Percentiles rank a stretch among this genome's conserved stretches.
These are phyloP conservation scores for Paramisgurnus dabryanus DNA, from an alignment of 2,113 vertebrate species.

Conservation along the genomic window DNA sequence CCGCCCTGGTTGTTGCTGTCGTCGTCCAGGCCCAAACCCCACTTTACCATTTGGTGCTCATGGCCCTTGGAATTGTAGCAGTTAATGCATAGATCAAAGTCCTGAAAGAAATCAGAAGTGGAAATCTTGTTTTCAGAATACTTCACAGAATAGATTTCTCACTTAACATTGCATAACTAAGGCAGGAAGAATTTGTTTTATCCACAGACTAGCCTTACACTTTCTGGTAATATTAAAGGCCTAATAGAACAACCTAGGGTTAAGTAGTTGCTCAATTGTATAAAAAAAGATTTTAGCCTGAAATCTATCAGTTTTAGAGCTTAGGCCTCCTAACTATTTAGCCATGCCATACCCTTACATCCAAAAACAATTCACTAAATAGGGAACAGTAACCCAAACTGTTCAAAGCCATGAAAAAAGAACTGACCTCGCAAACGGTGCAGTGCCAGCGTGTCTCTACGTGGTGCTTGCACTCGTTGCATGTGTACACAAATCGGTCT, in stretches of 20 bases:
- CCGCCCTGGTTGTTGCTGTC: constrained; percentile 90
- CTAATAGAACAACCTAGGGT: too few relatives aligned
- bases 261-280: too few relatives aligned
- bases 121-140: neutral
- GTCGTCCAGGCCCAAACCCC: constrained; percentile 95
- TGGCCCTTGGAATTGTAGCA: constrained; percentile 97
- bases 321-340: too few relatives aligned
- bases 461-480: constrained; percentile 96
- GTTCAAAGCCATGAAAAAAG: neutral
- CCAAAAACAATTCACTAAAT: too few relatives aligned
- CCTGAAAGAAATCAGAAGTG: constrained; percentile 69
- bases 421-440: constrained; percentile 91
- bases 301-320: too few relatives aligned
- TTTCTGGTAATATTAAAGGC: too few relatives aligned
- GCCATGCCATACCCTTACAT: too few relatives aligned
- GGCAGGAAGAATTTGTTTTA: too few relatives aligned
- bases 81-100: constrained; percentile 97
- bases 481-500: constrained; percentile 96
- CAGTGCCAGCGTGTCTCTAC: constrained; percentile 97
- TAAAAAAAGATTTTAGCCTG: too few relatives aligned
- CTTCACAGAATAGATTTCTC: neutral
- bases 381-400: neutral
- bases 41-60: constrained; percentile 98
- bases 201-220: too few relatives aligned
- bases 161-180: neutral